These are phyloP conservation scores for Drosophila asahinai DNA, from an alignment of 1,140 invertebrate species.

Conservation along the genomic window DNA sequence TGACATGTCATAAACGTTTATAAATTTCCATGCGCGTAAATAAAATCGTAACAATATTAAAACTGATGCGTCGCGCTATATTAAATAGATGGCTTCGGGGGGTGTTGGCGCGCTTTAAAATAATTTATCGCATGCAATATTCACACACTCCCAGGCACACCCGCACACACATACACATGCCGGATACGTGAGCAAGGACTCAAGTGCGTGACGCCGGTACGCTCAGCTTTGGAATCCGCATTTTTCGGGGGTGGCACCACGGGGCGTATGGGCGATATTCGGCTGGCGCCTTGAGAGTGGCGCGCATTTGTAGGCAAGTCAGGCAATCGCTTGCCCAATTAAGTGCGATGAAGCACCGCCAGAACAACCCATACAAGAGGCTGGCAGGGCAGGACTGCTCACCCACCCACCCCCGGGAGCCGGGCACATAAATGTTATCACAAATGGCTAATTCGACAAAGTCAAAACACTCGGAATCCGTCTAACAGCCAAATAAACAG, in stretches of 20 bases:
- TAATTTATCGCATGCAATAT: conserved; percentile 81
- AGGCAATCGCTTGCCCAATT: conserved; percentile 79
- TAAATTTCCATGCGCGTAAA: conserved; percentile 75
- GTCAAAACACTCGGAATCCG: conserved; percentile 76
- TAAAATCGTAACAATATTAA: conserved; percentile 80
- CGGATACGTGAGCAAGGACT: conserved; percentile 40
- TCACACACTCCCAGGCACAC: conserved; percentile 38
- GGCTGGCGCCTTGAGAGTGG: conserved; percentile 11
- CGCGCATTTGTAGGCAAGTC: conserved; percentile 78
- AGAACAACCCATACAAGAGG: conserved; percentile 2
- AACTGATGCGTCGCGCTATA: conserved; percentile 75
- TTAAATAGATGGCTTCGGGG: conserved; percentile 64
- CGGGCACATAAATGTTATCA: conserved; percentile 68
- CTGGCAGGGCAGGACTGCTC: too few species aligned
- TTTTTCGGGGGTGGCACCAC: conserved; percentile 19
- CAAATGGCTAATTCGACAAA: conserved; percentile 78
- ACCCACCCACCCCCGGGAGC: conserved; percentile 8
- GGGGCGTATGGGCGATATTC: conserved; percentile 33
- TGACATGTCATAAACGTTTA: conserved; percentile 77
- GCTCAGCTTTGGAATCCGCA: conserved; percentile 13
- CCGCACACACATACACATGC: conserved; percentile 10
- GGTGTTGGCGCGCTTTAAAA: conserved; percentile 62
- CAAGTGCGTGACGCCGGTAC: conserved; percentile 54
- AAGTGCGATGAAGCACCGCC: conserved; percentile 65
- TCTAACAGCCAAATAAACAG: conserved; percentile 66